phyloP scores from a whole-genome alignment of 1,140 invertebrate genomes.

The Rhagoletis zephyria region DNA sequence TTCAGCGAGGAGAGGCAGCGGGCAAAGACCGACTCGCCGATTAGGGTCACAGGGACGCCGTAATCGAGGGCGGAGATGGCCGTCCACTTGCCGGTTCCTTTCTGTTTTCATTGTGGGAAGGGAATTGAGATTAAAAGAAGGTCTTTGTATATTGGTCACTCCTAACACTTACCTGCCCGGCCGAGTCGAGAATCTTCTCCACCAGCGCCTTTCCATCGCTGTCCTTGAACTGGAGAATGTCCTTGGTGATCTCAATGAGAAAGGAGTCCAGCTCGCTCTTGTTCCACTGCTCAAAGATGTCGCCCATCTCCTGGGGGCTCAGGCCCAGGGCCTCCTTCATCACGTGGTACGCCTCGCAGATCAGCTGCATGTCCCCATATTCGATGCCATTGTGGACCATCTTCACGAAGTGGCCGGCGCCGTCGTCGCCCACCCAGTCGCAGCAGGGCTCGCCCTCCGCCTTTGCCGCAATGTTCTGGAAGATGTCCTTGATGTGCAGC shows the following conservation, averaged over 20 bases:
- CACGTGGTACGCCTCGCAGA: conserved; percentile 97
- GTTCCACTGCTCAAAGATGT: conserved; percentile 96
- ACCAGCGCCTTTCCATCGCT: conserved; percentile 89
- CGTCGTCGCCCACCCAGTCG: conserved; percentile 98
- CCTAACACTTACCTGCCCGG: too few relatives aligned
- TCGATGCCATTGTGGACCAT: conserved; percentile 99
- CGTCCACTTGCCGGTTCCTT: conserved; percentile 99
- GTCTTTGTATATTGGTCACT: too few relatives aligned
- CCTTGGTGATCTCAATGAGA: conserved; percentile 97
- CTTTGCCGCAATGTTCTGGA: conserved; percentile 95
- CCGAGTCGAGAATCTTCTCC: conserved; percentile 94
- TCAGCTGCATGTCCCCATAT: conserved; percentile 99
- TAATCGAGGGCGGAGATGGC: conserved; percentile 96
- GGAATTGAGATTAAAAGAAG: too few relatives aligned
- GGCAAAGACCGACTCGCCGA: conserved; percentile 97
- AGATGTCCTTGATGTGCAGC: conserved; percentile 94
- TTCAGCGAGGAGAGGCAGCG: conserved; percentile 93
- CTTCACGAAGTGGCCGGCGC: conserved; percentile 99
- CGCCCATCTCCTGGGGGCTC: conserved; percentile 89
- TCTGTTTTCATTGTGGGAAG: too few relatives aligned
- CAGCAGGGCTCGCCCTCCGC: conserved; percentile 93
- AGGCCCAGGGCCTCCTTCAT: conserved; percentile 89
- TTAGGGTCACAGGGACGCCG: conserved; percentile 96
- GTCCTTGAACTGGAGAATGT: conserved; percentile 96
- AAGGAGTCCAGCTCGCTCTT: conserved; percentile 97